Evolutionary conservation across 2,888 invertebrate species (phyloP), one percentile per base, ranked within the genome.

Genomic region (Acanthosepion esculentum): DNA sequence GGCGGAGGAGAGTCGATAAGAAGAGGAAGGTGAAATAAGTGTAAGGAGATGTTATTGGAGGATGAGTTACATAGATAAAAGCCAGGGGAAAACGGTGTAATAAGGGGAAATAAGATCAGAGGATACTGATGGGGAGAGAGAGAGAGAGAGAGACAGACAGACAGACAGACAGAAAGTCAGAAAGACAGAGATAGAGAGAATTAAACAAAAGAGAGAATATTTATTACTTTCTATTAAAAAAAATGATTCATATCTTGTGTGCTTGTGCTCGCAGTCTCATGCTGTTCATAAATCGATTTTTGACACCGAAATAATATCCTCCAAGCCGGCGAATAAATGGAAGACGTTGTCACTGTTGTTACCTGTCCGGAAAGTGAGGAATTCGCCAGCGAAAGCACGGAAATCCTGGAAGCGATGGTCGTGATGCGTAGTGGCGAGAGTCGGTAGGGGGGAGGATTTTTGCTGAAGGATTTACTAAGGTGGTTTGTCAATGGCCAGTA

Each of bases 211-310:
- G n/a, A 33, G n/a, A 78, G 12, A 33, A 78, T 78, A n/a, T 78
- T 78, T 78, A 78, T 78, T 15, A 78, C 78, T 33, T 59, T 78
- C n/a, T 78, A 78, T 78, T n/a, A 78, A 78, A 78, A 78, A 78
- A 78, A 78, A 78, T 78, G 78, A 78, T 78, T 78, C 78, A 78
- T 78, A n/a, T n/a, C n/a, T n/a, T 23, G n/a, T 15, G 4, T 78
- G 78, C n/a, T 33, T 10, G 33, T 78, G 78, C n/a, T 7, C 78
- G 29, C 29, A 78, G 78, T 33, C n/a, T 78, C 78, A n/a, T 15
- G 78, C 78, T 78, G 78, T 78, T 78, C 33, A 78, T 78, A 78
- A 78, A 78, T 78, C 78, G 78, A 78, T 78, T n/a, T 78, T 33
- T n/a, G 78, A 78, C 78, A 78, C 78, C 15, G 18, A 0, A 33